Evolutionary conservation across 2,797 vertebrate species (phyloP), one percentile per base, ranked within the genome.

Genomic region (Fistularia commersonii): DNA sequence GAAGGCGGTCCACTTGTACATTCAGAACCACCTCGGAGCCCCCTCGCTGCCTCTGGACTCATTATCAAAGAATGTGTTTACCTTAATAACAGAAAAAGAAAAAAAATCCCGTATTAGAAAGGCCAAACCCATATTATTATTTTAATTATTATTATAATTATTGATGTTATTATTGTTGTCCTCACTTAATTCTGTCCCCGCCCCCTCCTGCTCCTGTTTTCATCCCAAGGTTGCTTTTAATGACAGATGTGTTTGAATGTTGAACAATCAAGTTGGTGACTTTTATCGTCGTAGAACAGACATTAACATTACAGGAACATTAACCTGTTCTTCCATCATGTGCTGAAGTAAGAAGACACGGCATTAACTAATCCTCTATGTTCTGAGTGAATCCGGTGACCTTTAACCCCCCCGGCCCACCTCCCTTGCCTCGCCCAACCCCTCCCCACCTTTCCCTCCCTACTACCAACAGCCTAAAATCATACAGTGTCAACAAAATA

Each of bases 261-360:
- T 90, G 85, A 92, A 93, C 93, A 93, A 91, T 93, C 92, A 89
- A 91, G 77, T 89, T 90, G 87, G 89, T 92, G 91, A 66, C 88
- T 88, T 72, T 35, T 87, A 46, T 76, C 81, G 90, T 93, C 83
- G 91, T 92, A n/a, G n/a, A n/a, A n/a, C n/a, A n/a, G n/a, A n/a
- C n/a, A n/a, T n/a, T n/a, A n/a, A n/a, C n/a, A n/a, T n/a, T n/a
- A 14, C 52, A 32, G 57, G 39, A 67, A 61, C 57, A 50, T 72
- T 66, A 69, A 66, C 52, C 66, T 38, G 58, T 68, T 85, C 79
- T 87, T 82, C 80, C 78, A 77, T 80, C 73, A 59, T 82, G 80
- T 74, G 76, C 88, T 85, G 80, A 88, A 88, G 89, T 77, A 57
- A 85, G 87, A 70, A 52, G 58, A 69, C 55, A 79, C 86, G 84